Percentiles rank a stretch among this genome's conserved stretches.
phyloP scores from a whole-genome alignment of 2,888 invertebrate genomes.

The Nomada lathburiana region DNA sequence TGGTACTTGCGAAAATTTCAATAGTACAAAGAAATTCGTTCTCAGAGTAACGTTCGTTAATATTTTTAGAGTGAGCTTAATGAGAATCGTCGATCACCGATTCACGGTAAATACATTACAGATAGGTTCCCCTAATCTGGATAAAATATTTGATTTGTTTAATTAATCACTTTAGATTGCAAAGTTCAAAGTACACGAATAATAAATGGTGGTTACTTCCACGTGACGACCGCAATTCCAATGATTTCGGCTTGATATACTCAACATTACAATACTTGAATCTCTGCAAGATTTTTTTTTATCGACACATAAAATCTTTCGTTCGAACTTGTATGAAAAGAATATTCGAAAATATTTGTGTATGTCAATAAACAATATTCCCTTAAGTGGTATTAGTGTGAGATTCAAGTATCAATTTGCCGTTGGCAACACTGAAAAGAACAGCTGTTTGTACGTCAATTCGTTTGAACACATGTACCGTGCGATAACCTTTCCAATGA shows the following conservation, averaged over 20 bases:
- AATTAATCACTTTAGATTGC: conserved; percentile 38
- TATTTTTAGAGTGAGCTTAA: no score
- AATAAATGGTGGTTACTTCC: conserved; percentile 14
- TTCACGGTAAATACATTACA: conserved; percentile 20
- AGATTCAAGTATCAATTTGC: conserved; percentile 11
- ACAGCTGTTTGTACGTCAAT: conserved; percentile 66
- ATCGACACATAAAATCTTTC: background rate
- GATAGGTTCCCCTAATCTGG: conserved; percentile 30
- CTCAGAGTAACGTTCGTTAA: no score
- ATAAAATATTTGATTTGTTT: conserved; percentile 50
- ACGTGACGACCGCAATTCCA: conserved; percentile 5
- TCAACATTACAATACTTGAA: no score
- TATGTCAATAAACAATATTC: background rate
- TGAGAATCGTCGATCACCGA: no score
- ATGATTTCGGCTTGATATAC: conserved; percentile 1
- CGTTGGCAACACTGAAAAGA: conserved; percentile 58
- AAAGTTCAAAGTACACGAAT: conserved; percentile 38
- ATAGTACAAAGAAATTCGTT: no score
- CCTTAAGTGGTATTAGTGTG: background rate
- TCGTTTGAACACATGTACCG: conserved; percentile 53
- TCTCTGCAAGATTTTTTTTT: background rate
- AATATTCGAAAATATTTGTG: background rate
- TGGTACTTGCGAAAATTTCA: no score
- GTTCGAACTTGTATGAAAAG: background rate
- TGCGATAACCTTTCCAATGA: conserved; percentile 63